A percentile compares a stretch with the other conserved stretches of the same genome.
phyloP scores from a whole-genome alignment of 2,888 invertebrate species.

The Melieria picta region DNA sequence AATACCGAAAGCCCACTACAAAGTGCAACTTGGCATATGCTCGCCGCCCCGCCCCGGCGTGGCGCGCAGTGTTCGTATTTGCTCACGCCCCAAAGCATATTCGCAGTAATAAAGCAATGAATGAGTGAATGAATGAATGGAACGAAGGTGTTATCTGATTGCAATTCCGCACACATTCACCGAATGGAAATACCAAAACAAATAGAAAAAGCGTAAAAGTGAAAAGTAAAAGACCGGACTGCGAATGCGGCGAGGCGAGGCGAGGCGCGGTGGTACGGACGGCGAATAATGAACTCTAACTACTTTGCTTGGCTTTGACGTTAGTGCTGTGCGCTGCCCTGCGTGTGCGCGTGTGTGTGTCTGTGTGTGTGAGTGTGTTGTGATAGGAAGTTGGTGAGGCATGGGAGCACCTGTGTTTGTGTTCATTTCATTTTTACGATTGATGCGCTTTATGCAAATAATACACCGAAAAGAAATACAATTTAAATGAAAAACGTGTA shows the following conservation, averaged over 20 bases:
- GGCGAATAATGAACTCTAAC: no score
- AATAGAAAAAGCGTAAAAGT: conserved; percentile 27
- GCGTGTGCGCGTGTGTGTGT: neutral
- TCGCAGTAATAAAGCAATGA: conserved; percentile 29
- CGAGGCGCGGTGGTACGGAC: no score
- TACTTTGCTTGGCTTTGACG: no score
- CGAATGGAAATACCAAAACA: conserved; percentile 23
- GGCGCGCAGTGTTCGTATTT: conserved; percentile 22
- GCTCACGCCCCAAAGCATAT: conserved; percentile 26
- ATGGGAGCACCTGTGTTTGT: conserved; percentile 43
- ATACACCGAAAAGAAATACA: conserved; percentile 17
- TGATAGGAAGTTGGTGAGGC: conserved; percentile 20
- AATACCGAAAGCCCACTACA: no score
- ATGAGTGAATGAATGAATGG: conserved; percentile 34
- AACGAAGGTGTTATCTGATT: conserved; percentile 59
- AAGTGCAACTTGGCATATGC: no score
- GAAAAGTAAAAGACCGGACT: no score
- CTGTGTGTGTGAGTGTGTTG: conserved; percentile 13
- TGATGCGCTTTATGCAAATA: conserved; percentile 39
- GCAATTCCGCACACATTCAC: conserved; percentile 56
- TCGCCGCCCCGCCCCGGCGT: neutral
- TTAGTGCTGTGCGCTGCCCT: neutral
- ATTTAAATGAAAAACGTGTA: conserved; percentile 16
- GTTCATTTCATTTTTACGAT: conserved; percentile 31
- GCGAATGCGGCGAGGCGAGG: no score